Conservation (phyloP, 2,888 invertebrate genomes). For the Ypsolopha scabrella region DNA sequence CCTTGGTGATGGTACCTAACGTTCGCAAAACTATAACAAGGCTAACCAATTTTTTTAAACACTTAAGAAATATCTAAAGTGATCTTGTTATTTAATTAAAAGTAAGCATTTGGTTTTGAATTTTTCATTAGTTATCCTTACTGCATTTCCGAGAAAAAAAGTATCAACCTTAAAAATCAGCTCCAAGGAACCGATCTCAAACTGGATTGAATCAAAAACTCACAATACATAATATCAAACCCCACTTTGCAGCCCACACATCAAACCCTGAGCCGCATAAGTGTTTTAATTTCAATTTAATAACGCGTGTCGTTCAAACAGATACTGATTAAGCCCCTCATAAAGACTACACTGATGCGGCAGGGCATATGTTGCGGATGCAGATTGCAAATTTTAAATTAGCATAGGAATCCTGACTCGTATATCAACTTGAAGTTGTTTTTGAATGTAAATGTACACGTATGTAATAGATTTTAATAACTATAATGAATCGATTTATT, state of each 20-base stretch:
- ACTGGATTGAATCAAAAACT: background rate
- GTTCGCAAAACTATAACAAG: too few relatives aligned
- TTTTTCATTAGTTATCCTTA: too few relatives aligned
- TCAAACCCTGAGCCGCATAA: constrained; percentile 27
- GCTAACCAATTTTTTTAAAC: too few relatives aligned
- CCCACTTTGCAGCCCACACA: constrained; percentile 21
- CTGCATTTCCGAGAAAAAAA: too few relatives aligned
- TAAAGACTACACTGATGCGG: constrained; percentile 38
- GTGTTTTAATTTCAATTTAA: constrained; percentile 62
- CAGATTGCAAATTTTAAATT: constrained; percentile 34
- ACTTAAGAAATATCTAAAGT: too few relatives aligned
- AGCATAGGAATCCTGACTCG: constrained; percentile 46
- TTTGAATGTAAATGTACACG: background rate
- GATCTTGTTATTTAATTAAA: too few relatives aligned
- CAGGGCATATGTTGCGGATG: constrained; percentile 16
- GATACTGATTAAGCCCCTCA: constrained; percentile 56
- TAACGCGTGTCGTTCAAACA: constrained; percentile 51
- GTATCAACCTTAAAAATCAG: too few relatives aligned
- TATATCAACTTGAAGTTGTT: constrained; percentile 23
- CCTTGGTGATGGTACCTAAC: too few relatives aligned
- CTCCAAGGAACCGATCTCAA: too few relatives aligned
- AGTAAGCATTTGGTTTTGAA: too few relatives aligned
- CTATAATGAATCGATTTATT: constrained; percentile 1
- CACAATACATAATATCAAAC: constrained; percentile 10
- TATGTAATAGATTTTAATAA: constrained; percentile 1